These are phyloP conservation scores for Paracyprichromis sp. DNA, from an alignment of 2,113 vertebrate species.

Conservation along the genomic window DNA sequence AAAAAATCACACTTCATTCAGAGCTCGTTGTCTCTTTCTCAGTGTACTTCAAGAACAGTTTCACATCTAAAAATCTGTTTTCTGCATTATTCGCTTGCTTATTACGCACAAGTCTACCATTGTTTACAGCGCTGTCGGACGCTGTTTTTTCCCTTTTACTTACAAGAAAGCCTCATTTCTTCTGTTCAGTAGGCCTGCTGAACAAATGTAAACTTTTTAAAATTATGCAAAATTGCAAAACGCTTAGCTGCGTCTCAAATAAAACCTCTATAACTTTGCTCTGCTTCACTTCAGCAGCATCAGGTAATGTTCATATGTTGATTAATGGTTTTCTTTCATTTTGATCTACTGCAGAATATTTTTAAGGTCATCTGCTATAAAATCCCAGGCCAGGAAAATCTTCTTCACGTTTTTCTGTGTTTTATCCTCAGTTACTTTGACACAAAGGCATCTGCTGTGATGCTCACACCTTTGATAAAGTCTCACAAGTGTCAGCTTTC, in stretches of 20 bases:
- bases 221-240: too few relatives aligned
- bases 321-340: not conserved
- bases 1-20: not conserved
- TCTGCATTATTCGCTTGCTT: too few relatives aligned
- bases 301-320: not conserved
- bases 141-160: not conserved
- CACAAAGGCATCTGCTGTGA: not conserved
- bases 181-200: not conserved
- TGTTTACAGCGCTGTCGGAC: not conserved
- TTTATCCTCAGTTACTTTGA: not conserved
- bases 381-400: not conserved
- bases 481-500: not conserved
- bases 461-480: not conserved
- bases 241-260: not conserved
- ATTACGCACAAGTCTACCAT: accelerated
- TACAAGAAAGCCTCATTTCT: not conserved
- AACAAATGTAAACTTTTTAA: not conserved
- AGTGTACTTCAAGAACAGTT: too few relatives aligned
- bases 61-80: too few relatives aligned
- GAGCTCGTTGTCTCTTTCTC: not conserved
- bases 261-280: not conserved
- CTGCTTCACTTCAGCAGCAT: not conserved
- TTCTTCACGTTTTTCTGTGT: accelerated
- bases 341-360: not conserved
- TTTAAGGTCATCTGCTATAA: not conserved